Base-by-base conservation (phyloP, 2,113 vertebrate species). In the Ctenomys sociabilis region DNA sequence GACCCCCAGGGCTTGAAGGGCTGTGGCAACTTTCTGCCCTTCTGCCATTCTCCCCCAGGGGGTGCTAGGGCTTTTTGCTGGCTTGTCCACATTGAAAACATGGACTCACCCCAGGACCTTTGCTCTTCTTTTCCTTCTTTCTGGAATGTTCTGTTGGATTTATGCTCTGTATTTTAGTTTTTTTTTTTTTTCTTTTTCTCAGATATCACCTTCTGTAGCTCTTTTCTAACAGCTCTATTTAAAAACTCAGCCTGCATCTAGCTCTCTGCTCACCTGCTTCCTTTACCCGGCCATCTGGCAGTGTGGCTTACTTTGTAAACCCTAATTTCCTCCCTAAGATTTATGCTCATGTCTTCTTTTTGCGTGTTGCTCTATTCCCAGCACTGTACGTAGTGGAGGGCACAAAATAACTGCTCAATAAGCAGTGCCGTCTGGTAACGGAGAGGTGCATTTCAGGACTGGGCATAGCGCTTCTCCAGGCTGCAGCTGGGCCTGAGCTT, bases 1-100 rank as follows among this genome's bases (percentile, higher is more conserved):
- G 86, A 24, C 32, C 3, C 73, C 8, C 0, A 7, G 19, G 0
- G 10, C 30, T 0, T 19, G 0, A 0, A 5, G 21, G 0, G 7
- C 30, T 0, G 19, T 0, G 0, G 22, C 66, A 0, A 22, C 7
- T 7, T 81, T n/a, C 37, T 6, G 0, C 24, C 19, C 4, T 66
- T 17, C 90, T 70, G 0, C 17, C 78, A 10, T 0, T 0, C 1
- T 13, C 28, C 49, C 26, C 28, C 0, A 7, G 70, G 37, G 70
- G 22, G 16, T 2, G 43, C 4, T 2, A 3, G 57, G 45, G 8
- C 30, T 24, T 43, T 24, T 17, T 2, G 35, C 66, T 77, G 75
- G 37, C 16, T 32, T 63, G 26, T 13, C 54, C n/a, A 14, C 28
- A 22, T 5, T 37, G n/a, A 59, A 10, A 35, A 40, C 57, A 35